Conservation (phyloP, 2,888 invertebrate genomes). For the Scaptodrosophila latifasciaeformis region DNA sequence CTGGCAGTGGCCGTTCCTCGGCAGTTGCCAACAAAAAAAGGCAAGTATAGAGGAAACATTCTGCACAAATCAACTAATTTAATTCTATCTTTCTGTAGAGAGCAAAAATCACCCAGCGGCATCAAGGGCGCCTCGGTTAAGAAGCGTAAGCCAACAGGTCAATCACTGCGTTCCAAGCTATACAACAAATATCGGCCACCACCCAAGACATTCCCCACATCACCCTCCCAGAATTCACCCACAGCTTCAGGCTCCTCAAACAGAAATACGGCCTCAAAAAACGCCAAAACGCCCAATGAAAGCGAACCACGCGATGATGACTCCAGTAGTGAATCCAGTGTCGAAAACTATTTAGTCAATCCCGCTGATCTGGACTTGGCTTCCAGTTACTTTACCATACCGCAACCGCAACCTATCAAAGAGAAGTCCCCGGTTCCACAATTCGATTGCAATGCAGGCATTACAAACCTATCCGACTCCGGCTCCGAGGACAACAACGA, state of each 20-base stretch:
- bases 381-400: constrained; percentile 76
- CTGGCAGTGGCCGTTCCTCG: constrained; percentile 39
- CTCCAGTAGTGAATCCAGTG: constrained; percentile 72
- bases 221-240: constrained; percentile 60
- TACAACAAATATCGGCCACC: constrained; percentile 71
- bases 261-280: constrained; percentile 64
- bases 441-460: constrained; percentile 74
- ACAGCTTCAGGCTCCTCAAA: constrained; percentile 53
- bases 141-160: constrained; percentile 60
- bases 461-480: constrained; percentile 65
- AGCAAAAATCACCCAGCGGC: constrained; percentile 51
- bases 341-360: constrained; percentile 77
- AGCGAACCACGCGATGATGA: constrained; percentile 43
- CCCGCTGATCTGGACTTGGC: constrained; percentile 77
- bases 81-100: constrained; percentile 26
- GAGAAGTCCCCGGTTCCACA: constrained; percentile 56
- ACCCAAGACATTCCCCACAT: constrained; percentile 63
- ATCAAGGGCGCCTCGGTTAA: constrained; percentile 59
- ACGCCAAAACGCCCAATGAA: constrained; percentile 69
- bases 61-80: not conserved
- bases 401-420: constrained; percentile 11
- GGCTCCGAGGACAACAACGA: constrained; percentile 70
- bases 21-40: constrained; percentile 28
- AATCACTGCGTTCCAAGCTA: constrained; percentile 66
- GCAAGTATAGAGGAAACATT: constrained; percentile 1